Percentiles rank a stretch among this genome's conserved stretches.
Conservation (phyloP, 2,113 vertebrate genomes). For the Ochotona curzoniae region DNA sequence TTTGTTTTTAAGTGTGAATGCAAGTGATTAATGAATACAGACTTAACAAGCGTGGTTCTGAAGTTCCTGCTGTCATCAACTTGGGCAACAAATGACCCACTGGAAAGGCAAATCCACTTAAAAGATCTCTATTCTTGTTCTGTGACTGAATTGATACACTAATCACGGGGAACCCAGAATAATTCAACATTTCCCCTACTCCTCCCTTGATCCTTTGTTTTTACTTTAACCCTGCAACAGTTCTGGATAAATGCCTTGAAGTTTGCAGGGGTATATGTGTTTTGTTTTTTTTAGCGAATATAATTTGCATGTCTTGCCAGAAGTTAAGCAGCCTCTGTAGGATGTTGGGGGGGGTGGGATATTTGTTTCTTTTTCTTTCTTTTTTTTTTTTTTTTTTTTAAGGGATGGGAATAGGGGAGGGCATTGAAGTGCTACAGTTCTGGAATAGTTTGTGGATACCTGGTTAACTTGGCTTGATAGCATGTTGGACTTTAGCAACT, state of each 20-base stretch:
- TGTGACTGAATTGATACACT: slow-evolving; percentile 83
- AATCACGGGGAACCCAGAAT: slow-evolving; percentile 86
- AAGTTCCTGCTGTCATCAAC: slow-evolving; percentile 87
- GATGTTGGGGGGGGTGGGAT: slow-evolving; percentile 76
- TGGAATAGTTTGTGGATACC: slow-evolving; percentile 83
- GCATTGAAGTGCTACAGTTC: slow-evolving; percentile 83
- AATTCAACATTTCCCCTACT: slow-evolving; percentile 84
- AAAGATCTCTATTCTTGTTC: slow-evolving; percentile 78
- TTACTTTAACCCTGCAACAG: slow-evolving; percentile 82
- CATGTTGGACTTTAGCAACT: slow-evolving; percentile 82
- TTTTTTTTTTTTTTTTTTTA: slow-evolving; percentile 67
- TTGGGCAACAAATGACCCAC: slow-evolving; percentile 83
- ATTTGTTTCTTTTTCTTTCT: slow-evolving; percentile 65
- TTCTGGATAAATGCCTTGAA: slow-evolving; percentile 86
- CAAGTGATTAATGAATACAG: slow-evolving; percentile 86
- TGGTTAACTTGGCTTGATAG: slow-evolving; percentile 85
- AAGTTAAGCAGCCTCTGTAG: slow-evolving; percentile 84
- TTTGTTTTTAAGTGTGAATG: slow-evolving; percentile 86
- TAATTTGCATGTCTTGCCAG: slow-evolving; percentile 87
- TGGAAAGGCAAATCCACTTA: slow-evolving; percentile 86
- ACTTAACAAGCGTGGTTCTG: slow-evolving; percentile 85
- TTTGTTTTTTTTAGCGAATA: slow-evolving; percentile 72
- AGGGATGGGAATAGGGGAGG: slow-evolving; percentile 79
- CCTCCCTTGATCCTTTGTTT: slow-evolving; percentile 67
- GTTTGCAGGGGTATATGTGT: slow-evolving; percentile 78